Evolutionary conservation across 2,113 vertebrate species (phyloP), one percentile per base, ranked within the genome.

Genomic region (Grammomys surdaster): DNA sequence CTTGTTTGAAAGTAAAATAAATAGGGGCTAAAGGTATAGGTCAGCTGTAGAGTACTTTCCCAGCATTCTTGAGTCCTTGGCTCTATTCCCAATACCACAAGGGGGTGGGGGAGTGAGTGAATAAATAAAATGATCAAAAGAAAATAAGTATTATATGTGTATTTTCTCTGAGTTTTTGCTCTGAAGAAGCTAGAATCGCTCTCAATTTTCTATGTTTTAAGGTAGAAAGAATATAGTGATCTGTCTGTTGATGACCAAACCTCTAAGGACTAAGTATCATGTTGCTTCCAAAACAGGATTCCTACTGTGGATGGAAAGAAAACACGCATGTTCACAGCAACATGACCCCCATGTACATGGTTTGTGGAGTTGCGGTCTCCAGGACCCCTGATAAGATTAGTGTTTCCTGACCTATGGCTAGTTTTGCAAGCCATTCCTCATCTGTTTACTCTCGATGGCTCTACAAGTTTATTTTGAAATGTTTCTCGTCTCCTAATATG

Each of bases 311-410:
- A 65, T 91, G 88, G 95, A 96, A 92, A 96, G 88, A 95, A 93
- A 95, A 91, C 86, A 91, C 60, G 78, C 19, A 5, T 89, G 91
- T 89, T 96, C 86, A 86, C 46, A 90, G 89, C 51, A 87, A 95
- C 95, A 33, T 63, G 86, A 96, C 54, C 65, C 88, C 75, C 81
- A 67, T 77, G 81, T 90, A 86, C 73, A 75, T n/a, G 31, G 81
- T 58, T 88, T 87, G 20, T 51, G 90, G 86, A 43, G 93, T 90
- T 87, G 82, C 54, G 43, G 95, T 84, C 90, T 92, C 95, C 89
- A 93, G 90, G 72, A 94, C 90, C 63, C 90, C 88, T 48, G 97
- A 97, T 96, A 97, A 97, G 97, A 97, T 96, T 96, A 96, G 90
- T 17, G n/a, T 85, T 97, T 97, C 95, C 95, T 96, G 95, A 93